Percentiles rank a stretch among this genome's conserved stretches.
phyloP scores from a whole-genome alignment of 2,113 vertebrate genomes.

The Hippocampus barbouri region DNA sequence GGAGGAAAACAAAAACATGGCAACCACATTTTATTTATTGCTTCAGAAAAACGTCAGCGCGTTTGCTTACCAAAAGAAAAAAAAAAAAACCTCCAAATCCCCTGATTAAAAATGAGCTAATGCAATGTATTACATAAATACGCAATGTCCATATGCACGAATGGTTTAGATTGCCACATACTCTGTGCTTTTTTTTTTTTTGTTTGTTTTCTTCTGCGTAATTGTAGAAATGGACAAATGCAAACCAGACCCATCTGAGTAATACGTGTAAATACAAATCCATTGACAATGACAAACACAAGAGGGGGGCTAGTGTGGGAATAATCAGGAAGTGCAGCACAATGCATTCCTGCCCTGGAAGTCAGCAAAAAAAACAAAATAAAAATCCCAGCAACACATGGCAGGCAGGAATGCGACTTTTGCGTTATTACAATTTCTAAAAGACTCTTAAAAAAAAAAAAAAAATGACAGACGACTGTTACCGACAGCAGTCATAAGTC shows the following conservation, averaged over 20 bases:
- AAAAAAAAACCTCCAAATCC: not conserved
- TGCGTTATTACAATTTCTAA: slow-evolving; percentile 24
- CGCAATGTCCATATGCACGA: not conserved
- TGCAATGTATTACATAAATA: not conserved
- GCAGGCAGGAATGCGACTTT: slow-evolving; percentile 59
- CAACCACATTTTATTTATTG: slow-evolving; percentile 41
- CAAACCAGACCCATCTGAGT: slow-evolving; percentile 20
- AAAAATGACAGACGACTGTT: not conserved
- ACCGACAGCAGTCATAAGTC: not conserved
- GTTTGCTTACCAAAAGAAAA: slow-evolving; percentile 12
- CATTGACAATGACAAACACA: slow-evolving; percentile 49
- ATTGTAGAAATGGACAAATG: slow-evolving; percentile 10
- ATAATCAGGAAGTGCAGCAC: slow-evolving; percentile 51
- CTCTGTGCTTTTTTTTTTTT: not conserved
- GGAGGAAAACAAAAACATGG: not conserved
- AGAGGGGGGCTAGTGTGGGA: slow-evolving; percentile 40
- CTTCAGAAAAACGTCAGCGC: slow-evolving; percentile 13
- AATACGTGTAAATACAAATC: slow-evolving; percentile 27
- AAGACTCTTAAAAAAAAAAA: slow-evolving; percentile 7
- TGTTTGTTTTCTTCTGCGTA: not conserved
- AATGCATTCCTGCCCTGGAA: slow-evolving; percentile 58
- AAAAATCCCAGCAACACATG: slow-evolving; percentile 46
- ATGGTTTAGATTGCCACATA: slow-evolving; percentile 23
- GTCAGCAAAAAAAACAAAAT: slow-evolving; percentile 45
- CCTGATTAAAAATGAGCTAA: slow-evolving; percentile 9